Evolutionary conservation across 2,888 invertebrate genomes (phyloP).

Genomic region (Drosophila flavopinicola): DNA sequence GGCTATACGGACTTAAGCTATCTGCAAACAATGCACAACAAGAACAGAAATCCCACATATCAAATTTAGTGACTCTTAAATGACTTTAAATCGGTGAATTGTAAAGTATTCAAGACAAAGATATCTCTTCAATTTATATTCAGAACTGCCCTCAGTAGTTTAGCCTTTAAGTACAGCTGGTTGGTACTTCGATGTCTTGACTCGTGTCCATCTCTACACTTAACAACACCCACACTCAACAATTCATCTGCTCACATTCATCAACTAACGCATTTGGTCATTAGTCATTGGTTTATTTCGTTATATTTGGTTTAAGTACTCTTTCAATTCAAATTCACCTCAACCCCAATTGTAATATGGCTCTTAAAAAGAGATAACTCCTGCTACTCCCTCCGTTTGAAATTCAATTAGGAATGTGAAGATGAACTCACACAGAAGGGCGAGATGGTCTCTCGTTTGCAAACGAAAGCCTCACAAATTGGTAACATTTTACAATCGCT

Average conservation of each 20-base stretch:
- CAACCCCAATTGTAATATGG: conserved; percentile 29
- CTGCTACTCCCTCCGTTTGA: conserved; percentile 45
- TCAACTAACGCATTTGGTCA: conserved; percentile 46
- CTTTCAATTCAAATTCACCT: conserved; percentile 24
- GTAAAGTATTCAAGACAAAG: no score
- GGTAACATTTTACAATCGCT: conserved; percentile 96
- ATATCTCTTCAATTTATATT: no score
- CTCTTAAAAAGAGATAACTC: conserved; percentile 48
- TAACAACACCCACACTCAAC: background rate
- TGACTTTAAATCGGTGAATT: no score
- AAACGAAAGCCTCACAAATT: conserved; percentile 97
- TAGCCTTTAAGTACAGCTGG: no score
- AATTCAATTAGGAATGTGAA: conserved; percentile 92
- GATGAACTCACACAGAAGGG: conserved; percentile 97
- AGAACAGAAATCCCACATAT: no score
- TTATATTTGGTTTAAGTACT: conserved; percentile 20
- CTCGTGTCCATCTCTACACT: conserved; percentile 1
- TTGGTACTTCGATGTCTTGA: no score
- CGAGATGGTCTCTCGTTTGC: conserved; percentile 96
- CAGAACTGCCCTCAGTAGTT: no score
- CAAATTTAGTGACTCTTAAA: no score
- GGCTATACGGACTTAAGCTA: no score
- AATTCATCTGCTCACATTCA: conserved; percentile 71
- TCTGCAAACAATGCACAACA: no score
- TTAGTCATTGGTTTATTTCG: conserved; percentile 40